Base-by-base conservation (phyloP, 2,888 invertebrate species). In the Platycheirus albimanus region DNA sequence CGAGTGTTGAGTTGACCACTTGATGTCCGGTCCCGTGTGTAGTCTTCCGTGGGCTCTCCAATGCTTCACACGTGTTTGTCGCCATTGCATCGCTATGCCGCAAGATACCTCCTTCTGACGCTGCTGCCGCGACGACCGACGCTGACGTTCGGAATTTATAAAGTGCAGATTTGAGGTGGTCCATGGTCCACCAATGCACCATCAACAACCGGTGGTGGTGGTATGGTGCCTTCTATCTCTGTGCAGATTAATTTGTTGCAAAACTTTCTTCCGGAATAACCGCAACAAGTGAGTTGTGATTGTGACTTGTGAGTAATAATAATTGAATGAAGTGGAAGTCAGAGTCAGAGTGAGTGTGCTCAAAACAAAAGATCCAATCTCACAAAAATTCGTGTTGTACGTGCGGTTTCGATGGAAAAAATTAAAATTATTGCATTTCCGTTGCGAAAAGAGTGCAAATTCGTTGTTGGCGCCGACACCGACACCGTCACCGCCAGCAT, bases 1-100 rank as follows among this genome's bases (percentile, higher is more conserved):
- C 47, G 41, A 77, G 61, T 72, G 64, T 56, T 64, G 30, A 33
- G 15, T 54, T 61, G 61, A 78, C 47, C 83, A 74, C 49, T 83
- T 56, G 72, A 78, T 69, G 78, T 78, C 78, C 71, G 71, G 51
- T 67, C 71, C 76, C 81, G 71, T 77, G 67, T 58, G 72, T 83
- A 83, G 83, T 83, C 83, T 83, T 83, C 72, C 78, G 58, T 74
- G 56, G 72, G 77, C 83, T 52, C 63, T 83, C 69, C 38, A 64
- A 38, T 67, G 83, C 83, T 69, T 56, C 72, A 78, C 72, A 64
- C 64, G 58, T 58, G 17, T 2, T 56, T 13, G n/a, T 51, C 20
- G 24, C 13, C 43, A 24, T 24, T 11, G 30, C 43, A 24, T 24
- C 15, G 30, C 10, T 7, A 8, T 33, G 30, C 45, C 56, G 54